phyloP scores from a whole-genome alignment of 1,140 invertebrate genomes.

The Epicauta chinensis region DNA sequence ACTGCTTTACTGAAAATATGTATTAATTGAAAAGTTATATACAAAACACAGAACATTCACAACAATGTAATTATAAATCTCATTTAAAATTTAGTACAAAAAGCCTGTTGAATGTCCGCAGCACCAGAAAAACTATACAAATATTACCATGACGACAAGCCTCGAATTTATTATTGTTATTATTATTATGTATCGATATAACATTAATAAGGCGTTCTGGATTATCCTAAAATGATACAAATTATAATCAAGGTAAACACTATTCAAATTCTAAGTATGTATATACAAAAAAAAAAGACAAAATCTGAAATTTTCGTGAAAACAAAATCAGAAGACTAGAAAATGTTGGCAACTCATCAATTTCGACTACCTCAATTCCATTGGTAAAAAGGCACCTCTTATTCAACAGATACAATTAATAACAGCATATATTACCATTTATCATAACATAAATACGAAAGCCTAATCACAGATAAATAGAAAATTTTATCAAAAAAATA shows the following conservation, averaged over 20 bases:
- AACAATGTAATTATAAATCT: background rate
- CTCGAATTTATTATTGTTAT: background rate
- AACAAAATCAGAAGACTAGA: constrained; percentile 17
- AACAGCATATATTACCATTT: constrained; percentile 17
- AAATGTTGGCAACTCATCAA: constrained; percentile 11
- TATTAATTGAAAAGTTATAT: constrained; percentile 27
- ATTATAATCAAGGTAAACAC: no score
- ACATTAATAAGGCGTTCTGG: constrained; percentile 9
- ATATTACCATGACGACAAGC: constrained; percentile 5
- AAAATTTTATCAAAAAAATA: constrained; percentile 10
- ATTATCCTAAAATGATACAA: background rate
- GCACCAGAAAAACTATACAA: constrained; percentile 10
- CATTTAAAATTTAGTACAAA: constrained; percentile 13
- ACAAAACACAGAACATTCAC: constrained; percentile 22
- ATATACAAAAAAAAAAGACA: no score
- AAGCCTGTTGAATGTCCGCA: constrained; percentile 12
- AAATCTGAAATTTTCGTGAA: no score
- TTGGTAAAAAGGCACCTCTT: constrained; percentile 13
- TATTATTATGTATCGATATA: no score
- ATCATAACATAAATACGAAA: constrained; percentile 12
- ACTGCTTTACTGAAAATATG: constrained; percentile 20
- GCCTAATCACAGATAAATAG: constrained; percentile 14
- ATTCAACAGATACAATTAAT: constrained; percentile 12
- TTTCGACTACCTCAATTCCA: constrained; percentile 11
- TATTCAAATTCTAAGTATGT: no score